Percentiles rank a stretch among this genome's conserved stretches.
Evolutionary conservation across 2,797 vertebrate species (phyloP).

Genomic region (Oreochromis mossambicus): DNA sequence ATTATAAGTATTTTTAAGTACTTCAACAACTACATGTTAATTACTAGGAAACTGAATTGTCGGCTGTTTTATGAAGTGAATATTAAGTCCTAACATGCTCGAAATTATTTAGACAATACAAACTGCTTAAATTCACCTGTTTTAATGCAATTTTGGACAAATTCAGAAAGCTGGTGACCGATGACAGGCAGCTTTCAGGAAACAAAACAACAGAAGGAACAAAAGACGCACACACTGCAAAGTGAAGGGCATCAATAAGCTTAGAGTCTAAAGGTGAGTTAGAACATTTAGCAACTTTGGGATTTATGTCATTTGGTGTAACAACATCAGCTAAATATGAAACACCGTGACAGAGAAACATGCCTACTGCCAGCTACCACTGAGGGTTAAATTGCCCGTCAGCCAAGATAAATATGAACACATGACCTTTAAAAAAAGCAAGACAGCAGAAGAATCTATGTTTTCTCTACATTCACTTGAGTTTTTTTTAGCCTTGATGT

Average conservation of each 20-base stretch:
- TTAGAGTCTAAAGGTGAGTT: background rate
- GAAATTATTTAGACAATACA: background rate
- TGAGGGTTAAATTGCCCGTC: background rate
- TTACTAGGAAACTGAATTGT: rapidly evolving
- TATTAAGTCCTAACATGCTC: background rate
- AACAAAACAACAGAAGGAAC: background rate
- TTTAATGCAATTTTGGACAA: background rate
- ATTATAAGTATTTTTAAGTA: background rate
- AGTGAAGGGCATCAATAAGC: rapidly evolving
- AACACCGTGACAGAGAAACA: background rate
- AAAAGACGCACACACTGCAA: rapidly evolving
- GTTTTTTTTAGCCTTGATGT: background rate
- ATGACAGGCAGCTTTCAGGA: background rate
- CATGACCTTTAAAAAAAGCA: background rate
- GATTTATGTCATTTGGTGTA: background rate
- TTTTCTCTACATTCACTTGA: background rate
- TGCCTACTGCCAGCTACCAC: background rate
- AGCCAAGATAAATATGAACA: background rate
- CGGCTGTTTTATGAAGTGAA: background rate
- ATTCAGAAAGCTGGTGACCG: background rate
- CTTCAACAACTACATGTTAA: background rate
- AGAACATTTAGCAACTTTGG: background rate
- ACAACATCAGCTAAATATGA: background rate
- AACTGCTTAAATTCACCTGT: background rate
- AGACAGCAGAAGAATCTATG: background rate